Base-by-base conservation (phyloP, 2,888 invertebrate species). In the Ctenicera cuprea region DNA sequence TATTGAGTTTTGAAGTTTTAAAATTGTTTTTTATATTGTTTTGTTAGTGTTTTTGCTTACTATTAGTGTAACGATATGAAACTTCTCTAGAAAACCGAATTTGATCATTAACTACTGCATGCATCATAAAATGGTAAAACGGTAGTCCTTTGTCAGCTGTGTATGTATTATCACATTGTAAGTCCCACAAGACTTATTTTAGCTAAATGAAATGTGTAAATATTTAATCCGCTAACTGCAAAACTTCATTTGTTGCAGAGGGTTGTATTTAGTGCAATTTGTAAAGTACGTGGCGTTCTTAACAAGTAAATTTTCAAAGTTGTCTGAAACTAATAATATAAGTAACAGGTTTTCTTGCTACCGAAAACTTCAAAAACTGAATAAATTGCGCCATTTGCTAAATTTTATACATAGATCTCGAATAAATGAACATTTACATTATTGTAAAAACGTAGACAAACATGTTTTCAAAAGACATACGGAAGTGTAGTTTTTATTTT, bases 11-110 rank as follows among this genome's bases (percentile, higher is more conserved):
- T 48, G 48, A 71, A 71, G 54, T 68, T 74, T 71, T 54, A 52
- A 70, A 71, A 71, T 66, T 71, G 71, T 71, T 75, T 74, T 74
- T 71, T 71, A 66, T 71, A 62, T 75, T 75, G 74, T 75, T 71
- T 74, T 74, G 74, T 74, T 74, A 57, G 67, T 71, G 74, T 71
- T 71, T 68, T 70, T 74, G 65, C 65, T 69, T 74, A 74, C 64
- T 66, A 65, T 65, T 74, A 74, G 74, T 65, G 64, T 71, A 74
- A 66, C 45, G 57, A 73, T 43, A 69, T 38, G 75, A 80, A 85
- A 82, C 86, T 86, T 83, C 86, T 87, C 87, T 87, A 87, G 86
- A 83, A 85, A 85, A 80, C 85, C 86, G 86, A 87, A 87, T 87
- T 87, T 87, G 66, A 70, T 71, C 70, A 74, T 75, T 76, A 74